These are phyloP conservation scores for Turritopsis rubra DNA, from an alignment of 30 jellyfish, hydroid and myxozoan species.

Conservation along the genomic window DNA sequence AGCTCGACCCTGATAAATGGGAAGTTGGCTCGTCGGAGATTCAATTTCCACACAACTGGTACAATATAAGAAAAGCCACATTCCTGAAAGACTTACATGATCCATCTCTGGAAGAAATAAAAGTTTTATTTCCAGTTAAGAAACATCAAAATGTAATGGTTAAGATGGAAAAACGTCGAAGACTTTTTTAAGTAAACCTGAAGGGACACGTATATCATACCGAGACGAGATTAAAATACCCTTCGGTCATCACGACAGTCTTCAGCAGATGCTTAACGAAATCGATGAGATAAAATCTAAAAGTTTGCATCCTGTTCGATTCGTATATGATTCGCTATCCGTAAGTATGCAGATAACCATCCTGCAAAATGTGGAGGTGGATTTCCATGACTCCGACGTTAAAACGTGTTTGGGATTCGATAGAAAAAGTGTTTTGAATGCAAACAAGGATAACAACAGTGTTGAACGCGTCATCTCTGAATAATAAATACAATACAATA, in stretches of 20 bases:
- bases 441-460: not conserved
- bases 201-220: not conserved
- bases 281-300: not conserved
- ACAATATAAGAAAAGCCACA: slow-evolving; percentile 12
- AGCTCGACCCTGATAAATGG: slow-evolving; percentile 17
- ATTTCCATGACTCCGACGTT: slow-evolving; percentile 16
- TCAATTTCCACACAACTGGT: not conserved
- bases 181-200: not conserved
- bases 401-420: slow-evolving; percentile 19
- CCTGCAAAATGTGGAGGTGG: not conserved
- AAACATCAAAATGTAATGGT: not conserved
- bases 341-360: not conserved
- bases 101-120: slow-evolving; percentile 11
- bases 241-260: slow-evolving; percentile 3
- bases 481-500: not conserved
- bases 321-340: not conserved
- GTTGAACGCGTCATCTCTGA: not conserved
- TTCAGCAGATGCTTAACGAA: not conserved
- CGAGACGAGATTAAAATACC: not conserved
- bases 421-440: not conserved
- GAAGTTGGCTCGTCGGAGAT: slow-evolving; percentile 16
- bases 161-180: not conserved
- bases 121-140: not conserved
- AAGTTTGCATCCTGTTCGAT: not conserved
- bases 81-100: not conserved